Base-by-base conservation (phyloP, 2,113 vertebrate genomes). In the Lonchura striata region DNA sequence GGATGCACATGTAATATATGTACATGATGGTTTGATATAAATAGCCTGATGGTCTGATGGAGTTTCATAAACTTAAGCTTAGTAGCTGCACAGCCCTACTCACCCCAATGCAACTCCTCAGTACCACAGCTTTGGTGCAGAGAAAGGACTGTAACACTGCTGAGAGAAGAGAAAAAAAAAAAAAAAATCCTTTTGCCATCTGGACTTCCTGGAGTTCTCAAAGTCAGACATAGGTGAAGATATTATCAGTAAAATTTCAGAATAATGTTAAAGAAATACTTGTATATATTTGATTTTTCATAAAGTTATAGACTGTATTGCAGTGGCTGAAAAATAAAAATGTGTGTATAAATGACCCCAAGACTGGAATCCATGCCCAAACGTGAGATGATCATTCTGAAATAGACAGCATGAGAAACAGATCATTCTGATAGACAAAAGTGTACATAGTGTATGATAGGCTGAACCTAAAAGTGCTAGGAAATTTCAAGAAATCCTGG, bases 331-430 rank as follows among this genome's bases (percentile, higher is more conserved):
- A 76, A 56, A 63, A 60, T 33, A 91, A 75, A 77, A 46, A 82
- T 3, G 4, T 2, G 1, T 3, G 47, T 41, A 57, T 20, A 87
- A 82, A 25, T 25, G 2, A 81, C 4, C 6, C 6, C 2, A 9
- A 50, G 30, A 37, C 20, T 87, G 16, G 20, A 87, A 79, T 52
- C 13, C 0, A 2, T 82, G 6, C 17, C 47, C 39, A 87, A 79
- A 59, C 16, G 22, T 15, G 33, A 75, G 30, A 68, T 60, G 4
- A 64, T 30, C 19, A 21, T 49, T 35, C 15, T 65, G n/a, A 78
- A 44, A 39, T 1, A 65, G 37, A 63, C 4, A 83, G 6, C 8
- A 17, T 15, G 16, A 78, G 22, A 83, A 89, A 60, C 6, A 50
- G 17, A 14, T 37, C 9, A 41, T 87, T 81, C 44, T 63, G 16